Base-by-base conservation (phyloP, 2,888 invertebrate genomes). In the Cremastinae sp. region DNA sequence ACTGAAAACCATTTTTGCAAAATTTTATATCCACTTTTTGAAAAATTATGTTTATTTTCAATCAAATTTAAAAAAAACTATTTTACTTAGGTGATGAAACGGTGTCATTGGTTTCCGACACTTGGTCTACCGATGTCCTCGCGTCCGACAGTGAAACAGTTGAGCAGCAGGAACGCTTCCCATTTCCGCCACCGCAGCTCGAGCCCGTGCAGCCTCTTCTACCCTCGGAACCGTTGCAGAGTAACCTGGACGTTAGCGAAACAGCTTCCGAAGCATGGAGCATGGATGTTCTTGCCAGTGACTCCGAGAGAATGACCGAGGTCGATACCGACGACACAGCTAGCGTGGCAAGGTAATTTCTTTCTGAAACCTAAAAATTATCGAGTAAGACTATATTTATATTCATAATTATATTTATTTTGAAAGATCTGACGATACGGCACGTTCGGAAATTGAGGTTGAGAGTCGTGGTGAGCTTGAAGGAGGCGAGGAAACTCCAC, bases 181-280 rank as follows among this genome's bases (percentile, higher is more conserved):
- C 81, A 16, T 88, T 86, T 56, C 82, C 85, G 10, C 79, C 82
- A 37, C 70, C 85, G n/a, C 64, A 82, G 4, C 75, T 84, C 0
- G 90, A 90, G 77, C 90, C 90, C 0, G 88, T 90, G 0, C 88
- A 89, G 0, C 90, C 90, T 1, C 88, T 90, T 10, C 82, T 91
- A 20, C 90, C 90, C 0, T 78, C 83, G 2, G 83, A 87, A 72
- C 78, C 85, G 12, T 74, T 86, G 71, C 91, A 90, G 85, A 91
- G 84, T 83, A 91, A 91, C 53, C 90, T 95, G 10, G 97, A 97
- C 88, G 93, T 95, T 12, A 95, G 96, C 0, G 98, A 98, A 87
- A 97, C 98, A 0, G 96, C 97, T 16, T 98, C 97, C 83, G 98
- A 99, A 90, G 98, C 98, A 0, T 99, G 99, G 99, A 98, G 98